phyloP scores from a whole-genome alignment of 2,888 invertebrate genomes.

The Dromius quadrimaculatus region DNA sequence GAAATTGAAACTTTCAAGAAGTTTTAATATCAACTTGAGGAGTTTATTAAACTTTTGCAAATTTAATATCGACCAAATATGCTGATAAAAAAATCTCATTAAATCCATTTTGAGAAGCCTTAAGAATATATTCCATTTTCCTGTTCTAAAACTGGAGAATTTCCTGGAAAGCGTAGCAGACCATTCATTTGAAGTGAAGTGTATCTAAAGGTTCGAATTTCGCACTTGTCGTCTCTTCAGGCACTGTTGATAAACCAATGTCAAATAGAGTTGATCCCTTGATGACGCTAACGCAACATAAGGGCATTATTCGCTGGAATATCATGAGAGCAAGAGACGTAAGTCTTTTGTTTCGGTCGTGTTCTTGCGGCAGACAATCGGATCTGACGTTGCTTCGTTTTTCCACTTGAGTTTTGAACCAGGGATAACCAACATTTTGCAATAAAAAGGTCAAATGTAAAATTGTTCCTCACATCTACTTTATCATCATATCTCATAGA shows the following conservation, averaged over 20 bases:
- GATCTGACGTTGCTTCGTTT: constrained; percentile 28
- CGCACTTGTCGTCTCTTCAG: constrained; percentile 7
- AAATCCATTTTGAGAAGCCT: constrained; percentile 9
- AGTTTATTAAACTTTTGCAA: too few species aligned
- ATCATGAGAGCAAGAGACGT: constrained; percentile 1
- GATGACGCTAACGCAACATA: constrained; percentile 39
- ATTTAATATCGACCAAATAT: too few species aligned
- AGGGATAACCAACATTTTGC: too few species aligned
- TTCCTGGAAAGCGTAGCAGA: constrained; percentile 20
- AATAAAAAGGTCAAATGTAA: too few species aligned
- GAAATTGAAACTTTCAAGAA: too few species aligned
- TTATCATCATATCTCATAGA: too few species aligned
- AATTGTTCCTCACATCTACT: too few species aligned
- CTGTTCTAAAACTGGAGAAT: not conserved
- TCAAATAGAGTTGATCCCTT: constrained; percentile 31
- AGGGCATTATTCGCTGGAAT: constrained; percentile 42
- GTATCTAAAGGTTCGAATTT: not conserved
- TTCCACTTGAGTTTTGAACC: constrained; percentile 11
- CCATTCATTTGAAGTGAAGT: constrained; percentile 13
- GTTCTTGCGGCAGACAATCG: constrained; percentile 13
- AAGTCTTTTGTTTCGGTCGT: constrained; percentile 25
- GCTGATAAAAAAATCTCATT: too few species aligned
- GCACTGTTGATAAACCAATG: constrained; percentile 37
- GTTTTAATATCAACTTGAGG: too few species aligned
- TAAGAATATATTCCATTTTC: constrained; percentile 15